Conservation (phyloP, 64 coral and sea anemone genomes). For the Exaiptasia diaphana region DNA sequence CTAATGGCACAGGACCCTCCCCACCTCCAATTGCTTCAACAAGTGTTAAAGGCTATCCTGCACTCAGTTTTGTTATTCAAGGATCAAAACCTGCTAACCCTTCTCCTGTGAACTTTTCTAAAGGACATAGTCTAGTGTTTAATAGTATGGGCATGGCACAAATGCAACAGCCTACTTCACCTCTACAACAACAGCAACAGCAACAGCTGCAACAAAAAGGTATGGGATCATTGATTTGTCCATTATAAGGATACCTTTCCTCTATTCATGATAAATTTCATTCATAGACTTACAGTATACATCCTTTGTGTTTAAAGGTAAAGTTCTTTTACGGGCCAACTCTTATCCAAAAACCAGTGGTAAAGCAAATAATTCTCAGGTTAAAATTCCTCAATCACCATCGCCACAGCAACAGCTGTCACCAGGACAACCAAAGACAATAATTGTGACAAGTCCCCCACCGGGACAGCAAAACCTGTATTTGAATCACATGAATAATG, state of each 20-base stretch:
- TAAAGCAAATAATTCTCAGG: conserved; percentile 29
- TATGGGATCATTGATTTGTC: too few relatives aligned
- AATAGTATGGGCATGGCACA: conserved; percentile 84
- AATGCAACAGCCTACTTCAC: conserved; percentile 45
- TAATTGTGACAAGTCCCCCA: conserved; percentile 72
- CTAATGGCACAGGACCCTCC: conserved; percentile 82
- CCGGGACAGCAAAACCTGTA: conserved; percentile 76
- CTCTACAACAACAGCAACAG: conserved; percentile 67
- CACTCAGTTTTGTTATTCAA: conserved; percentile 94
- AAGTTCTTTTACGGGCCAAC: conserved; percentile 20
- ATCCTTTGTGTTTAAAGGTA: conserved; percentile 5
- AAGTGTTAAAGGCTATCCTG: conserved; percentile 66
- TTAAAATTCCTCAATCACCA: conserved; percentile 58
- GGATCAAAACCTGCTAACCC: conserved; percentile 19
- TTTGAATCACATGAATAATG: conserved; percentile 65
- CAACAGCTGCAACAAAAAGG: conserved; percentile 61
- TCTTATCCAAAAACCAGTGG: conserved; percentile 39
- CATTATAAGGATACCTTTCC: too few relatives aligned
- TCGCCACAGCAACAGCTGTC: conserved; percentile 46
- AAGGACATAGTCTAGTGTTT: conserved; percentile 80
- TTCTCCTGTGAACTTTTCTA: conserved; percentile 36
- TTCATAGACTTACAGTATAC: background rate
- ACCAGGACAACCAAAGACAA: conserved; percentile 71
- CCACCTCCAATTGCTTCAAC: conserved; percentile 56
- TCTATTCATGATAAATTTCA: background rate